Evolutionary conservation across 2,888 invertebrate genomes (phyloP).

Genomic region (Vanessa cardui): DNA sequence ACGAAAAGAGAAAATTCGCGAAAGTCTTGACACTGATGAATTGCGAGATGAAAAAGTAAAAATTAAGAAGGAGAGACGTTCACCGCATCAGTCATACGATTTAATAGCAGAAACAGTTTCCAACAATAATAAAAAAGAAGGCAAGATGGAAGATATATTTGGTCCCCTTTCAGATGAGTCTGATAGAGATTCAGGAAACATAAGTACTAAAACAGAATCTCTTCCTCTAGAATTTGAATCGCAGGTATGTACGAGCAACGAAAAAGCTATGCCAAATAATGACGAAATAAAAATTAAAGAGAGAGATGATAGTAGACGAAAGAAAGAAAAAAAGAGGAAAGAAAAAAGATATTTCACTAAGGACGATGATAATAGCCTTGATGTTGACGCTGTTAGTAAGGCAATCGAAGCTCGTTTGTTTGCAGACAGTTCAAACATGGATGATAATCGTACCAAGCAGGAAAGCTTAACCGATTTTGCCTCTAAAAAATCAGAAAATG

Average conservation of each 20-base stretch:
- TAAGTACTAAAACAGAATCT: constrained; percentile 43
- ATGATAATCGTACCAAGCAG: constrained; percentile 65
- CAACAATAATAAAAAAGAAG: constrained; percentile 84
- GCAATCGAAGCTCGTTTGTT: constrained; percentile 91
- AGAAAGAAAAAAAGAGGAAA: constrained; percentile 85
- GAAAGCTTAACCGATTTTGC: constrained; percentile 55
- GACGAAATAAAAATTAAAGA: constrained; percentile 65
- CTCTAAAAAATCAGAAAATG: constrained; percentile 69
- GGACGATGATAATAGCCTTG: constrained; percentile 90
- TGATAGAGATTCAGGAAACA: constrained; percentile 59
- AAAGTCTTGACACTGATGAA: constrained; percentile 75
- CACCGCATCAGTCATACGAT: constrained; percentile 56
- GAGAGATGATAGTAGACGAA: constrained; percentile 82
- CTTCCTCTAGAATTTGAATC: constrained; percentile 57
- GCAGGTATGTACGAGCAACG: constrained; percentile 45
- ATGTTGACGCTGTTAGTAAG: constrained; percentile 91
- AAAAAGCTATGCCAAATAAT: constrained; percentile 43
- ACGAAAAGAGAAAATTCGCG: constrained; percentile 82
- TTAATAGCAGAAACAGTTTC: constrained; percentile 53
- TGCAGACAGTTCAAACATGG: constrained; percentile 84
- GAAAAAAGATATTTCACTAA: constrained; percentile 82
- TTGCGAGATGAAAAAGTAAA: constrained; percentile 81
- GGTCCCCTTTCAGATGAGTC: constrained; percentile 92
- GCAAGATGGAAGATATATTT: constrained; percentile 94
- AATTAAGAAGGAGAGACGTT: constrained; percentile 82